Evolutionary conservation across 2,888 invertebrate genomes (phyloP).

Genomic region (Oxystoma pomonae): DNA sequence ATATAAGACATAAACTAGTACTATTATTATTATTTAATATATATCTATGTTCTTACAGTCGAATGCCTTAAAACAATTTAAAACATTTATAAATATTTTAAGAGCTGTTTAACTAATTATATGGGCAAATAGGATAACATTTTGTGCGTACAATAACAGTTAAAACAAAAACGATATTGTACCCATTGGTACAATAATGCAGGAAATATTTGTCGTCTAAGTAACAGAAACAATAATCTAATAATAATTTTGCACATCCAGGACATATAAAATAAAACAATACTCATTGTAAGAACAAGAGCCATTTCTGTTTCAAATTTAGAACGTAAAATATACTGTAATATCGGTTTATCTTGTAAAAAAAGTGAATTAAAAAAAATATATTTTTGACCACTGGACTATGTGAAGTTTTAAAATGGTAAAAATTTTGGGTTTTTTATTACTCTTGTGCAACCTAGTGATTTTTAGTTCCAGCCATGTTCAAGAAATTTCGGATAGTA

Average conservation of each 20-base stretch:
- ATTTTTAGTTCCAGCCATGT: background rate
- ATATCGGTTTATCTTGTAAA: background rate
- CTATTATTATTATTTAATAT: no score
- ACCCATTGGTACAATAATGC: no score
- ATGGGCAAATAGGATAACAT: no score
- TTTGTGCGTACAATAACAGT: no score
- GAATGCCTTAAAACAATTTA: no score
- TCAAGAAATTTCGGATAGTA: background rate
- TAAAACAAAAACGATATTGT: no score
- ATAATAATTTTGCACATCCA: constrained; percentile 2
- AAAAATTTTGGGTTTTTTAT: background rate
- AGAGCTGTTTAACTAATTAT: no score
- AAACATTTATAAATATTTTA: no score
- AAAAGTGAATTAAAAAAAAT: background rate
- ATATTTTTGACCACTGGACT: background rate
- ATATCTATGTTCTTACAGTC: no score
- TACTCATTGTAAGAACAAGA: background rate
- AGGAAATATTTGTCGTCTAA: background rate
- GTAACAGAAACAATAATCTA: background rate
- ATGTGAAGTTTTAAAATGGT: background rate
- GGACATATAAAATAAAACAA: constrained; percentile 19
- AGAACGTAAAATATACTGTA: background rate
- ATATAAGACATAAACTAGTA: no score
- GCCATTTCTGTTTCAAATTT: background rate
- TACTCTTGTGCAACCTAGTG: background rate